Conservation (phyloP, 2,797 vertebrate genomes). For the Pempheris klunzingeri region DNA sequence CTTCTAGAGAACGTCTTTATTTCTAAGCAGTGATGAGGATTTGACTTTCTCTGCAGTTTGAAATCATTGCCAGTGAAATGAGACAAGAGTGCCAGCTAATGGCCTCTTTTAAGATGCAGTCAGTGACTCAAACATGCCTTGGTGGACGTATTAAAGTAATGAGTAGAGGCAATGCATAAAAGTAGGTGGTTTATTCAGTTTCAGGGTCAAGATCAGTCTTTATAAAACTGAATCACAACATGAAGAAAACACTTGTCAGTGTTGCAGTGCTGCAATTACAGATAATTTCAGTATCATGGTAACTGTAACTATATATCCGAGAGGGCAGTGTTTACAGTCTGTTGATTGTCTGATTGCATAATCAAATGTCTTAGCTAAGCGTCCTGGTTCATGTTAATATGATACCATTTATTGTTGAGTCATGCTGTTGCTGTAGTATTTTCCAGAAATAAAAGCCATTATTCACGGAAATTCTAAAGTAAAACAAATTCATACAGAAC, state of each 20-base stretch:
- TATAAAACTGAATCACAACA: slow-evolving; percentile 9
- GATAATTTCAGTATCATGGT: neutral
- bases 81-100: slow-evolving; percentile 26
- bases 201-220: slow-evolving; percentile 26
- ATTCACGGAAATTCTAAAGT: slow-evolving; percentile 35
- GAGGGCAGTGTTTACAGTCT: slow-evolving; percentile 6
- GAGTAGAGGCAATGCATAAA: slow-evolving; percentile 42
- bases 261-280: slow-evolving; percentile 15
- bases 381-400: slow-evolving; percentile 26
- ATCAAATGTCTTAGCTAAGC: slow-evolving; percentile 19
- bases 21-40: slow-evolving; percentile 23
- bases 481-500: slow-evolving; percentile 29
- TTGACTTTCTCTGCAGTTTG: slow-evolving; percentile 37
- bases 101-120: slow-evolving; percentile 48
- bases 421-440: slow-evolving; percentile 35
- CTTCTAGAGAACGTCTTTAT: slow-evolving; percentile 18
- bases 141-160: slow-evolving; percentile 42
- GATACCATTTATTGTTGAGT: slow-evolving; percentile 35
- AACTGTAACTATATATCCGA: neutral
- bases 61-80: slow-evolving; percentile 46
- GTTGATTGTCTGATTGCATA: slow-evolving; percentile 3
- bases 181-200: slow-evolving; percentile 35
- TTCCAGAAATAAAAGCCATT: slow-evolving; percentile 43
- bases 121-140: slow-evolving; percentile 41
- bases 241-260: slow-evolving; percentile 9